Evolutionary conservation across 2,113 vertebrate genomes (phyloP).

Genomic region (Ammodytes marinus): DNA sequence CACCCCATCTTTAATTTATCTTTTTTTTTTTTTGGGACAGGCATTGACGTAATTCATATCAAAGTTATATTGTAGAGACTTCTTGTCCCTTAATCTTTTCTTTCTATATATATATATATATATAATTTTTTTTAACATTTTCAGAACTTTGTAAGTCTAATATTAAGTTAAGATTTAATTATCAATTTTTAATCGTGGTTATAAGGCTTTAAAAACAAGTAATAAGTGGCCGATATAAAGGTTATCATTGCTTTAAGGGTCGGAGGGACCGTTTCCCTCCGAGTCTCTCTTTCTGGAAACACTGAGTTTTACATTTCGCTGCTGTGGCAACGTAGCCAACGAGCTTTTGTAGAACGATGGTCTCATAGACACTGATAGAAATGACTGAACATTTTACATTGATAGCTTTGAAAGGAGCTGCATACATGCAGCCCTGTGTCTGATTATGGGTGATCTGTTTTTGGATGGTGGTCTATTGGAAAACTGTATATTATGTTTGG

Average conservation of each 20-base stretch:
- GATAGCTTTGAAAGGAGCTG: conserved; percentile 81
- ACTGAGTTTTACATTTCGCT: conserved; percentile 76
- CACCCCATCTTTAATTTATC: conserved; percentile 80
- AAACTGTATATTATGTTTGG: conserved; percentile 56
- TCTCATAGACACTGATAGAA: conserved; percentile 67
- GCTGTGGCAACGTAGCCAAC: conserved; percentile 47
- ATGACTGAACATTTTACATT: conserved; percentile 69
- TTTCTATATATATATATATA: conserved; percentile 29
- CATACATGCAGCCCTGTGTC: conserved; percentile 56
- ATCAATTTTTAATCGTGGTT: conserved; percentile 85
- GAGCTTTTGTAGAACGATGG: conserved; percentile 64
- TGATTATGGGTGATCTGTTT: conserved; percentile 40
- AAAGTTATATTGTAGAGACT: conserved; percentile 83
- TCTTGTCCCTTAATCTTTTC: conserved; percentile 78
- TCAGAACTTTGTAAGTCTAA: conserved; percentile 76
- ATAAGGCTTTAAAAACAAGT: conserved; percentile 88
- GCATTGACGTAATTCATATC: conserved; percentile 92
- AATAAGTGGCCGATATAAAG: conserved; percentile 85
- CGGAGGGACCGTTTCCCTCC: conserved; percentile 70
- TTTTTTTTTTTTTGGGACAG: conserved; percentile 87
- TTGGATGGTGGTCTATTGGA: conserved; percentile 48
- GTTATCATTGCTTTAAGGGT: conserved; percentile 86
- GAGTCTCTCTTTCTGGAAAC: conserved; percentile 81
- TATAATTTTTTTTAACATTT: conserved; percentile 64
- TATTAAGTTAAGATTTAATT: conserved; percentile 82